Evolutionary conservation across 1,140 invertebrate genomes (phyloP).

Genomic region (Limonius californicus): DNA sequence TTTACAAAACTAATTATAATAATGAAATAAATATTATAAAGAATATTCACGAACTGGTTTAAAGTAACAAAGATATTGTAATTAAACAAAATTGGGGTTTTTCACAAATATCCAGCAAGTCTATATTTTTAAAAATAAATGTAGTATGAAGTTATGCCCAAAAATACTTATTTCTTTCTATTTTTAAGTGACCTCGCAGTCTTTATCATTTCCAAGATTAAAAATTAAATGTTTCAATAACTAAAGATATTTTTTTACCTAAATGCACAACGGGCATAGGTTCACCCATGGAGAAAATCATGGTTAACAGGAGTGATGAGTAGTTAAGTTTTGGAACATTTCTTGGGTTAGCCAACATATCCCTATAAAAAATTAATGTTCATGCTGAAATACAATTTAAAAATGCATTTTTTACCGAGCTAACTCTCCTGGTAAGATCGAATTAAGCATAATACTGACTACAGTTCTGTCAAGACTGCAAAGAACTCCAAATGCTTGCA

Average conservation of each 20-base stretch:
- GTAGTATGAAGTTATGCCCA: constrained; percentile 10
- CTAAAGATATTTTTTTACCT: constrained; percentile 52
- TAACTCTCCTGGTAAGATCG: constrained; percentile 82
- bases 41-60: too few species aligned
- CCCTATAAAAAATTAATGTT: constrained; percentile 50
- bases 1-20: too few species aligned
- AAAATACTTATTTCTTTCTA: not conserved
- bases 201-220: too few species aligned
- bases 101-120: too few species aligned
- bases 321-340: constrained; percentile 67
- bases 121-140: not conserved
- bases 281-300: constrained; percentile 85
- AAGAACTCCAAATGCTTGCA: constrained; percentile 82
- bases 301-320: constrained; percentile 74
- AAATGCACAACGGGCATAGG: constrained; percentile 79
- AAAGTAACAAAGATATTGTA: too few species aligned
- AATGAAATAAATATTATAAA: too few species aligned
- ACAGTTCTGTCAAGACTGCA: constrained; percentile 77
- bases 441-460: constrained; percentile 76
- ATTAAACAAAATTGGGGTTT: too few species aligned
- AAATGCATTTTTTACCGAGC: too few species aligned
- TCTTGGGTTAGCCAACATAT: constrained; percentile 68
- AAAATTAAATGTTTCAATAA: too few species aligned
- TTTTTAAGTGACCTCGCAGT: too few species aligned
- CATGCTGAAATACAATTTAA: too few species aligned